Base-by-base conservation (phyloP, 2,888 invertebrate genomes). In the Gnatocerus cornutus region DNA sequence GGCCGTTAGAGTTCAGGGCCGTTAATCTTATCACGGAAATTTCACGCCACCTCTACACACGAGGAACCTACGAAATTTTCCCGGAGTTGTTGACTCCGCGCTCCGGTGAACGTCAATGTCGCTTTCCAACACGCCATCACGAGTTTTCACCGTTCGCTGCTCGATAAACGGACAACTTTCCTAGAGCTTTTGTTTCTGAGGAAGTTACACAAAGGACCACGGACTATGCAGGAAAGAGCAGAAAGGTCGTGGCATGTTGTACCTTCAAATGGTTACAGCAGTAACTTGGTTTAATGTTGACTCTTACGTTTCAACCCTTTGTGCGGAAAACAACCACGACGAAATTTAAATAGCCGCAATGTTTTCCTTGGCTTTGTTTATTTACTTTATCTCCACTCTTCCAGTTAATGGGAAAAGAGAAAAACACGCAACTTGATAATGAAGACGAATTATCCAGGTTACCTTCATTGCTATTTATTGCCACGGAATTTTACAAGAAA, bases 1-100 rank as follows among this genome's bases (percentile, higher is more conserved):
- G 73, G 73, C 74, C 73, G 71, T 75, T 76, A 76, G 76, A 73
- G 74, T 74, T 77, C 75, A 73, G 74, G 68, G 41, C 29, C 71
- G 77, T 77, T 77, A 77, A 75, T 77, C 76, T 78, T 77, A 77
- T 76, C 76, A 74, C 66, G 53, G 72, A 71, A 77, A 75, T 74
- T 76, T 73, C 73, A 77, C 74, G 73, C 75, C 71, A 74, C 73
- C 72, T 71, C 45, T 12, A 21, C 64, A 45, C 61, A 68, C 61
- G 71, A 56, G 41, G 56, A 55, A 68, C 56, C 52, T 41, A 63
- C 41, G 39, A 71, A 71, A 65, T 67, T 63, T 72, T 59, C 58
- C 62, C 48, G 56, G 46, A 58, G 72, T 63, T 69, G 69, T 72
- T 69, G 69, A 69, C 69, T 72, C 55, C 55, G 41, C 63, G 63